These are phyloP conservation scores for Sorex araneus DNA, from an alignment of 2,113 vertebrate genomes.

Conservation along the genomic window DNA sequence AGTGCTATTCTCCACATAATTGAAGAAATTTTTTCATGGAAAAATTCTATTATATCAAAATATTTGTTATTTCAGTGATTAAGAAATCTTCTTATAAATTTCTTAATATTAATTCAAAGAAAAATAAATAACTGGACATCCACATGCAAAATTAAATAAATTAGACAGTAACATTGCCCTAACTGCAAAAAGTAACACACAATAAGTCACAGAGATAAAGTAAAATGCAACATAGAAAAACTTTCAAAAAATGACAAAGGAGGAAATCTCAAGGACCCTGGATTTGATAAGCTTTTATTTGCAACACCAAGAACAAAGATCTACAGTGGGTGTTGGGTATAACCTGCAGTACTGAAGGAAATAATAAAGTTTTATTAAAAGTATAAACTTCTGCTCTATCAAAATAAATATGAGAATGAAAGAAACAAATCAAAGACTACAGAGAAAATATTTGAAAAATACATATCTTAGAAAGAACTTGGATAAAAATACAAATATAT, in stretches of 20 bases:
- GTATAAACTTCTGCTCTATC: constrained; percentile 15
- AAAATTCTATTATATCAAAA: not conserved
- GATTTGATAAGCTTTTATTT: not conserved
- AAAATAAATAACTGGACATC: constrained; percentile 46
- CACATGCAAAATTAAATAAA: not conserved
- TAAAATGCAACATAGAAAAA: constrained; percentile 26
- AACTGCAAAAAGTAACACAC: constrained; percentile 29
- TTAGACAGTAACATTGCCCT: not conserved
- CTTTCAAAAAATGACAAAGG: constrained; percentile 28
- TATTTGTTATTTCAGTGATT: not conserved
- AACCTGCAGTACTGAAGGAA: not conserved
- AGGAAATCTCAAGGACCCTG: not conserved
- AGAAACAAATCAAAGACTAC: not conserved
- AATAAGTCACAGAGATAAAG: not conserved
- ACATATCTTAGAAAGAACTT: not conserved
- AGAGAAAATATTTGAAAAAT: constrained; percentile 46
- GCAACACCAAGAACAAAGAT: not conserved
- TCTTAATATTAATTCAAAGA: not conserved
- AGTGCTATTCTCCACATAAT: not conserved
- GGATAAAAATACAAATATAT: too few relatives aligned
- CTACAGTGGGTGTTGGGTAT: not conserved
- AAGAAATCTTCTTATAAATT: constrained; percentile 8
- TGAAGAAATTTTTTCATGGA: not conserved
- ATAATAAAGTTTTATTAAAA: not conserved
- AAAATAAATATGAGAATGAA: not conserved